Percentiles rank a stretch among this genome's conserved stretches.
Conservation (phyloP, 2,113 vertebrate genomes). For the Sciurus niger region DNA sequence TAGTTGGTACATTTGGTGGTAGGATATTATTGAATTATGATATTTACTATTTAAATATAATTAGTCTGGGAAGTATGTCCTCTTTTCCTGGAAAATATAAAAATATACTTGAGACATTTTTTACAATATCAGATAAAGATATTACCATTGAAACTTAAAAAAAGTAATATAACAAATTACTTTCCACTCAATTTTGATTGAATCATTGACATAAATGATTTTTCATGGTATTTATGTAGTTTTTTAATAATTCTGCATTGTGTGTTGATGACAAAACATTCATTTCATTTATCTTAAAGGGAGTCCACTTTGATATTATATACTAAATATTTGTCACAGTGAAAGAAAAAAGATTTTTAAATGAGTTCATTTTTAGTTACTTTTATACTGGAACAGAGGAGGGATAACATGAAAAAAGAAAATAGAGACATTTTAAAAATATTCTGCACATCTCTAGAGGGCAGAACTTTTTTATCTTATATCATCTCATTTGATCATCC, state of each 20-base stretch:
- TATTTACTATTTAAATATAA: not conserved
- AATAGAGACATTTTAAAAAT: not conserved
- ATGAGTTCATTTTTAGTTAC: not conserved
- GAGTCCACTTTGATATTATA: not conserved
- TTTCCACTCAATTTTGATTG: not conserved
- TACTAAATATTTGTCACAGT: not conserved
- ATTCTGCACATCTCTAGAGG: constrained; percentile 12
- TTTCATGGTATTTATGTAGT: not conserved
- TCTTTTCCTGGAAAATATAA: not conserved
- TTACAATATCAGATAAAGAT: not conserved
- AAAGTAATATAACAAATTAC: not conserved
- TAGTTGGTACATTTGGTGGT: not conserved
- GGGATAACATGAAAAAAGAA: not conserved
- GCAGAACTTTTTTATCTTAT: not conserved
- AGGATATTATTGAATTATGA: not conserved
- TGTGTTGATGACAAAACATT: not conserved
- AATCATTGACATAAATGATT: not conserved
- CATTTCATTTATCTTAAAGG: not conserved
- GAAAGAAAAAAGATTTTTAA: not conserved
- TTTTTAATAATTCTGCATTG: not conserved
- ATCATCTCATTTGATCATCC: not conserved
- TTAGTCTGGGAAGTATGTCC: not conserved
- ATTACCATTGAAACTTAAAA: not conserved
- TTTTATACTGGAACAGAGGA: not conserved
- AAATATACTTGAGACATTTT: not conserved